Evolutionary conservation across 2,113 vertebrate genomes (phyloP).

Genomic region (Petaurus breviceps): DNA sequence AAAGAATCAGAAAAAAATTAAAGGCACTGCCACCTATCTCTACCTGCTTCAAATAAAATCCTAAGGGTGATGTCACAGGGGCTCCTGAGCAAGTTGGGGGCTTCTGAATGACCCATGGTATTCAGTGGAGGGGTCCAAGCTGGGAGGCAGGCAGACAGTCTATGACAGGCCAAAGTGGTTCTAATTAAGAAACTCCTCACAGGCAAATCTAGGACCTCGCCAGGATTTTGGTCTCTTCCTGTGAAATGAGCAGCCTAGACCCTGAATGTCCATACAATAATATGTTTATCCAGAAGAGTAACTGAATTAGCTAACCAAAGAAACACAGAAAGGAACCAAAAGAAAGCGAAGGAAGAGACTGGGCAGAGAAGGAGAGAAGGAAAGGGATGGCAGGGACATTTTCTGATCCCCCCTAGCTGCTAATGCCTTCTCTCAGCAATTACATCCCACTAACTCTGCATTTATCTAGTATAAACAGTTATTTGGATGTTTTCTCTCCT

Average conservation of each 20-base stretch:
- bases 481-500: neutral
- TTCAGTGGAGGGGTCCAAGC: neutral
- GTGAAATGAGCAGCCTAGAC: constrained; percentile 2
- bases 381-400: neutral
- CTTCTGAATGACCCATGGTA: neutral
- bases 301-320: neutral
- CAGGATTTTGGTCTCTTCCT: neutral
- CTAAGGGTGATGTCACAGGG: accelerated
- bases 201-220: neutral
- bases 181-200: constrained; percentile 39
- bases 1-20: neutral
- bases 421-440: neutral
- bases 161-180: constrained; percentile 8
- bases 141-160: neutral
- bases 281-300: constrained; percentile 8
- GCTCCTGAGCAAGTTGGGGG: accelerated
- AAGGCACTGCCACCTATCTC: neutral
- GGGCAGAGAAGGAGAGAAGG: neutral
- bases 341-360: neutral
- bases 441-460: too few species aligned
- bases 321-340: neutral
- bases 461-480: neutral
- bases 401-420: neutral
- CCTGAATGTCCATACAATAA: neutral
- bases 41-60: neutral